Percentiles rank a stretch among this genome's conserved stretches.
phyloP scores from a whole-genome alignment of 2,888 invertebrate genomes.

The Lymantria dispar region DNA sequence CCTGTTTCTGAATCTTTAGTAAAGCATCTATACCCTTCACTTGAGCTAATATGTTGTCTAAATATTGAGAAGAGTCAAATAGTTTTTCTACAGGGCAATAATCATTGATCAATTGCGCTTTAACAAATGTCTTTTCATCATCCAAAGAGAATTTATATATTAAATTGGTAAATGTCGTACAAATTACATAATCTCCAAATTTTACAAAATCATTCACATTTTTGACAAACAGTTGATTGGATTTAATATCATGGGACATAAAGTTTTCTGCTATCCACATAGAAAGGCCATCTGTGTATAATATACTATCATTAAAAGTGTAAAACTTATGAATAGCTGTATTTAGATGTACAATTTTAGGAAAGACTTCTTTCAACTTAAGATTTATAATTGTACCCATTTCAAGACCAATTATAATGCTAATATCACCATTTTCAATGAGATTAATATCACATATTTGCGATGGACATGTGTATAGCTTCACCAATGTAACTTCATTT shows the following conservation, averaged over 20 bases:
- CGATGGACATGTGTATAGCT: conserved; percentile 55
- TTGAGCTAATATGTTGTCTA: conserved; percentile 51
- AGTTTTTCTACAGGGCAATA: conserved; percentile 51
- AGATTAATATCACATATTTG: conserved; percentile 54
- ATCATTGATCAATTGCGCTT: conserved; percentile 27
- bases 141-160: conserved; percentile 53
- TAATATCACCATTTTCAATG: conserved; percentile 24
- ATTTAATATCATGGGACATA: conserved; percentile 40
- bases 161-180: conserved; percentile 57
- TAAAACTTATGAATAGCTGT: conserved; percentile 51
- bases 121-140: conserved; percentile 41
- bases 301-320: conserved; percentile 35
- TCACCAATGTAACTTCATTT: conserved; percentile 34
- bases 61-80: conserved; percentile 49
- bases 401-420: conserved; percentile 48
- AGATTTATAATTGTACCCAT: conserved; percentile 59
- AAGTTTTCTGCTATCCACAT: conserved; percentile 60
- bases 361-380: conserved; percentile 31
- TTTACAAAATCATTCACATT: conserved; percentile 57
- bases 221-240: conserved; percentile 49
- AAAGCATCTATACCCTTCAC: conserved; percentile 48
- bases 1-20: conserved; percentile 43
- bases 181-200: conserved; percentile 51
- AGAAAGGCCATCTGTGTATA: conserved; percentile 61
- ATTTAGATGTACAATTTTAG: conserved; percentile 55